These are phyloP conservation scores for Stenchaetothrips biformis DNA, from an alignment of 2,888 invertebrate genomes.

Conservation along the genomic window DNA sequence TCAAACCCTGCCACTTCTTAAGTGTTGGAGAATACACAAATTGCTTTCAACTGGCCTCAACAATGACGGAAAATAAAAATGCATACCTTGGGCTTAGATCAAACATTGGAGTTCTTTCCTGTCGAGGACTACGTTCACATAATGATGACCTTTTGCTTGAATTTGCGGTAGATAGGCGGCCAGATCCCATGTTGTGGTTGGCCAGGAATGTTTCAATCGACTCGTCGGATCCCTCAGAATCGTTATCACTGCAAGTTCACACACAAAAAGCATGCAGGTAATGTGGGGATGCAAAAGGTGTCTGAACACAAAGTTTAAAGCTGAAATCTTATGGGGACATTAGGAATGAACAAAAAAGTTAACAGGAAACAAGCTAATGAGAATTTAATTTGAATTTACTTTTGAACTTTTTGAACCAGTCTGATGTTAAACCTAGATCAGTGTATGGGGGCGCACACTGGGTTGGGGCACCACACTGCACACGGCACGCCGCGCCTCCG, in stretches of 20 bases:
- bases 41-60: no score
- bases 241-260: conserved; percentile 53
- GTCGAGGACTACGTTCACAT: conserved; percentile 37
- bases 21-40: no score
- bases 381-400: no score
- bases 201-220: conserved; percentile 60
- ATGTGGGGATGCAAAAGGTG: not conserved
- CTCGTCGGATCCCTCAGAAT: conserved; percentile 62
- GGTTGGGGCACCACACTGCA: not conserved
- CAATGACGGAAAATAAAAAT: no score
- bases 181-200: conserved; percentile 52
- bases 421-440: no score
- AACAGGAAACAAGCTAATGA: no score
- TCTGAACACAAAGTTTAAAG: not conserved
- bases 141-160: conserved; percentile 46
- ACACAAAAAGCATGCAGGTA: conserved; percentile 29
- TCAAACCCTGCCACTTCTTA: no score
- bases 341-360: no score
- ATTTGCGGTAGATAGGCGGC: conserved; percentile 41
- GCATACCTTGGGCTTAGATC: conserved; percentile 12
- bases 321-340: no score
- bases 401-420: no score
- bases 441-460: no score
- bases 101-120: conserved; percentile 27
- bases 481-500: not conserved